A percentile compares a stretch with the other conserved stretches of the same genome.
Conservation (phyloP, 37 sponge, comb jelly and placozoan species). For the Mnemiopsis leidyi region DNA sequence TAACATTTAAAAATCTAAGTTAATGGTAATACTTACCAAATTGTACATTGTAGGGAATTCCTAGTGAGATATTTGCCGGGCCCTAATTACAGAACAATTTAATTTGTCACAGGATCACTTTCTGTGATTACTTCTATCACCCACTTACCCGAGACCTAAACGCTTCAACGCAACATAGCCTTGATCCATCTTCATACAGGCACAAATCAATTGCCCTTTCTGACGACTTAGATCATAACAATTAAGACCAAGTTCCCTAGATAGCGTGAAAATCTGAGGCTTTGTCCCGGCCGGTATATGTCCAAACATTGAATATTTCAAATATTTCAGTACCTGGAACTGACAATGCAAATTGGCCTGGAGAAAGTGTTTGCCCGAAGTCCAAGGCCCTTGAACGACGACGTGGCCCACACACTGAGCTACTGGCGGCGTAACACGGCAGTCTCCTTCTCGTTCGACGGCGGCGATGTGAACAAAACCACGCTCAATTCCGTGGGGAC, state of each 20-base stretch:
- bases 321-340: constrained; percentile 56
- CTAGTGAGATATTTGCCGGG: no score
- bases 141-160: neutral
- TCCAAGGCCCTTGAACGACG: constrained; percentile 33
- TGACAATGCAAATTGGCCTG: constrained; percentile 19
- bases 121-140: neutral
- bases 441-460: constrained; percentile 53
- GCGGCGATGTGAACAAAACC: neutral
- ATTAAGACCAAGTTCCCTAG: neutral
- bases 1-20: no score
- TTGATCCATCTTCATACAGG: neutral
- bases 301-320: neutral
- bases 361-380: constrained; percentile 14
- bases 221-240: neutral
- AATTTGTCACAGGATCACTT: neutral
- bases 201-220: neutral
- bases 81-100: neutral
- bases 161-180: neutral
- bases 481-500: constrained; percentile 4
- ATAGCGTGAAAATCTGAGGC: neutral
- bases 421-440: constrained; percentile 17
- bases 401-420: neutral
- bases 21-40: no score
- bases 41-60: no score
- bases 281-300: neutral